Percentiles rank a stretch among this genome's conserved stretches.
Conservation (phyloP, 2,113 vertebrate species). For the Cyrtonyx montezumae region DNA sequence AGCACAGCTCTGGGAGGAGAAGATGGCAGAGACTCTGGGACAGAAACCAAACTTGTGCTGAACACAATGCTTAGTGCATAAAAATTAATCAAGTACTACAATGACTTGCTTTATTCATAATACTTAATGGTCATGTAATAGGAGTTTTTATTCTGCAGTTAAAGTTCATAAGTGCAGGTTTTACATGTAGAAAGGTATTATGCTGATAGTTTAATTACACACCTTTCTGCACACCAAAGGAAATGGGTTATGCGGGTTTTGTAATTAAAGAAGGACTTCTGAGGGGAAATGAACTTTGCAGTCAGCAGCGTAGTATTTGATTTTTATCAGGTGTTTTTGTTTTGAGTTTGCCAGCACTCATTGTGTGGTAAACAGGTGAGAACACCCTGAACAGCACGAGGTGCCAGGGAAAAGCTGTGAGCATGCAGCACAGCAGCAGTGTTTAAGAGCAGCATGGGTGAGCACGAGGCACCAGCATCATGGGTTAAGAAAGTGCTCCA, state of each 20-base stretch:
- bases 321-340: slow-evolving; percentile 76
- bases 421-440: not conserved
- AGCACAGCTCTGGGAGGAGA: not conserved
- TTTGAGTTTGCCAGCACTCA: slow-evolving; percentile 52
- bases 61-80: slow-evolving; percentile 80
- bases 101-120: slow-evolving; percentile 87
- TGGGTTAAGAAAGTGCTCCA: slow-evolving; percentile 1
- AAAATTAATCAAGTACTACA: slow-evolving; percentile 87
- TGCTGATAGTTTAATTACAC: slow-evolving; percentile 87
- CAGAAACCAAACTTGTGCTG: slow-evolving; percentile 69
- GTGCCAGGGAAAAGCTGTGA: not conserved
- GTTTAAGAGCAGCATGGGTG: slow-evolving; percentile 16
- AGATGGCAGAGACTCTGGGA: not conserved
- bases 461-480: not conserved
- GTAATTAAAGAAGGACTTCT: slow-evolving; percentile 81
- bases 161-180: slow-evolving; percentile 86
- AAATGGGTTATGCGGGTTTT: slow-evolving; percentile 81
- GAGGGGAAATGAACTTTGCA: slow-evolving; percentile 76
- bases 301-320: slow-evolving; percentile 61
- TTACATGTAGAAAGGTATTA: slow-evolving; percentile 85
- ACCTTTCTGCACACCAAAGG: slow-evolving; percentile 88
- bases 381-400: not conserved
- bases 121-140: slow-evolving; percentile 90
- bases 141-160: slow-evolving; percentile 89
- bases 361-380: slow-evolving; percentile 48